These are phyloP conservation scores for Celastrina argiolus DNA, from an alignment of 2,888 invertebrate genomes.

Conservation along the genomic window DNA sequence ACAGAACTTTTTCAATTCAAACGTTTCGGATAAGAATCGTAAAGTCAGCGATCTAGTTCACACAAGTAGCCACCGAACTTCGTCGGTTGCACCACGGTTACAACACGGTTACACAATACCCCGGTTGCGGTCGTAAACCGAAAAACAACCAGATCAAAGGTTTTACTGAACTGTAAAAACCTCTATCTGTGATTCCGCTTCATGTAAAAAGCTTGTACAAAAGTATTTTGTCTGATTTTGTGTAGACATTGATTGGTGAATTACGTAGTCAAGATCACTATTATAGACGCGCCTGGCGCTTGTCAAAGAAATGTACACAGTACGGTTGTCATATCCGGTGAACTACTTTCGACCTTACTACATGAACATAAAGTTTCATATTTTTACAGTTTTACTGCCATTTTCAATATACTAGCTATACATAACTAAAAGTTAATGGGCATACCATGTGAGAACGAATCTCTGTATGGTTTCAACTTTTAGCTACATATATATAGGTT, in stretches of 20 bases:
- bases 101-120: not conserved
- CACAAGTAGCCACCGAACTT: slow-evolving; percentile 29
- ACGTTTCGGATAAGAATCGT: slow-evolving; percentile 41
- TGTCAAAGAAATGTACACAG: too few species aligned
- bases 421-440: too few species aligned
- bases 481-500: too few species aligned
- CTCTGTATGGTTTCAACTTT: too few species aligned
- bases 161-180: not conserved
- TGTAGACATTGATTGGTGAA: not conserved
- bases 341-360: too few species aligned
- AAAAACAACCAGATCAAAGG: not conserved
- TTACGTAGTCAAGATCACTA: too few species aligned
- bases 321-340: too few species aligned
- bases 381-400: too few species aligned
- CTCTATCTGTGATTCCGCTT: not conserved
- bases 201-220: not conserved
- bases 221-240: not conserved
- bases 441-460: too few species aligned
- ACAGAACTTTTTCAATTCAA: slow-evolving; percentile 15
- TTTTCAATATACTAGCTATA: too few species aligned
- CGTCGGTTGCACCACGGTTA: not conserved
- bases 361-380: too few species aligned
- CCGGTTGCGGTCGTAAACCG: not conserved
- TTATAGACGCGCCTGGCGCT: too few species aligned
- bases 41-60: slow-evolving; percentile 41